Conservation (phyloP, 2,797 vertebrate genomes). For the Xenentodon cancila region DNA sequence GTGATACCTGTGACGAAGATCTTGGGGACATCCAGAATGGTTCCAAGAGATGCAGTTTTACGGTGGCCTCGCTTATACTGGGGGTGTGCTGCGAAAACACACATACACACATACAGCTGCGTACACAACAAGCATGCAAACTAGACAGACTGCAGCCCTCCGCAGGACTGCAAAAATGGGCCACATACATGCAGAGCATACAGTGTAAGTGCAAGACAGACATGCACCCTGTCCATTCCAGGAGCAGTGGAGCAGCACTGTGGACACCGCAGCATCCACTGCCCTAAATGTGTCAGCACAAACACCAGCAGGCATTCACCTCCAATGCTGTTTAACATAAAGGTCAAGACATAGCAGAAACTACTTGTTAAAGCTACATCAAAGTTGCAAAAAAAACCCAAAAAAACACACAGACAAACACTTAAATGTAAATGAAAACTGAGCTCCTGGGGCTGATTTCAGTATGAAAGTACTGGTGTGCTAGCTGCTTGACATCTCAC, state of each 20-base stretch:
- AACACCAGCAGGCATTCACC: slow-evolving; percentile 38
- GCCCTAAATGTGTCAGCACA: slow-evolving; percentile 19
- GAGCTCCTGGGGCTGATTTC: too few relatives aligned
- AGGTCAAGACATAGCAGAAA: slow-evolving; percentile 12
- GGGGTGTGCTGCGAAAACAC: slow-evolving; percentile 95
- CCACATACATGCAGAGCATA: slow-evolving; percentile 66
- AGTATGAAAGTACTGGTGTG: not conserved
- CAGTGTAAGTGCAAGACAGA: slow-evolving; percentile 57
- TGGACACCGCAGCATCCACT: not conserved
- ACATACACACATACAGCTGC: slow-evolving; percentile 87
- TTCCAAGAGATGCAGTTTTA: slow-evolving; percentile 99
- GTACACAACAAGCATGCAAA: slow-evolving; percentile 92
- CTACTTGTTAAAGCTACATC: slow-evolving; percentile 13
- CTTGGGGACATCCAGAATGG: slow-evolving; percentile 99
- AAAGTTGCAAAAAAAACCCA: not conserved
- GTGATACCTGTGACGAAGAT: slow-evolving; percentile 99
- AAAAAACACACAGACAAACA: slow-evolving; percentile 6
- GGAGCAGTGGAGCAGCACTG: slow-evolving; percentile 10
- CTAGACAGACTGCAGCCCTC: slow-evolving; percentile 68
- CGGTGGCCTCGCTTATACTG: slow-evolving; percentile 99
- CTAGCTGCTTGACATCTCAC: slow-evolving; percentile 17
- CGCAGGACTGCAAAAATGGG: slow-evolving; percentile 45
- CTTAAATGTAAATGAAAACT: slow-evolving; percentile 10
- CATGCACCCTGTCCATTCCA: slow-evolving; percentile 65
- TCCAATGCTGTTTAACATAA: slow-evolving; percentile 18